phyloP scores from a whole-genome alignment of 1,140 invertebrate genomes.

The Anoplophora glabripennis region DNA sequence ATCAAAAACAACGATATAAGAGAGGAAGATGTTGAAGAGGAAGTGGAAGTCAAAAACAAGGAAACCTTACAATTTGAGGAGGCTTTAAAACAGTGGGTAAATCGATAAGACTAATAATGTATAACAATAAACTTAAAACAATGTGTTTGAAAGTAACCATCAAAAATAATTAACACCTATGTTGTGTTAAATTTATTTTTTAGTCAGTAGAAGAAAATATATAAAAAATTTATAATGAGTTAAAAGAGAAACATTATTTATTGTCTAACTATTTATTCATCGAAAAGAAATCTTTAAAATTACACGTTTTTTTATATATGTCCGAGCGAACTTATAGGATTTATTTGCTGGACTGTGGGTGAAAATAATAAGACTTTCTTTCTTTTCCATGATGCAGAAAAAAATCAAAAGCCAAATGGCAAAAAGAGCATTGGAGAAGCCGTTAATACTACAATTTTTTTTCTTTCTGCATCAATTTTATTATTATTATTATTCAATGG shows the following conservation, averaged over 20 bases:
- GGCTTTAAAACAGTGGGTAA: constrained; percentile 66
- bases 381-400: too few species aligned
- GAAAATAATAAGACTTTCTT: too few species aligned
- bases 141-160: not conserved
- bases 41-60: constrained; percentile 53
- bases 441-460: too few species aligned
- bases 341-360: too few species aligned
- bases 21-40: constrained; percentile 48
- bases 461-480: too few species aligned
- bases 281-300: too few species aligned
- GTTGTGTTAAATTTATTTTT: not conserved
- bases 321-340: too few species aligned
- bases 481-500: too few species aligned
- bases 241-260: not conserved
- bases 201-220: not conserved
- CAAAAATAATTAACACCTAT: not conserved
- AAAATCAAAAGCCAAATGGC: too few species aligned
- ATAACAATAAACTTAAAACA: not conserved
- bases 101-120: constrained; percentile 55
- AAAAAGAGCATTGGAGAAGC: too few species aligned
- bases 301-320: too few species aligned
- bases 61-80: constrained; percentile 63
- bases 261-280: not conserved
- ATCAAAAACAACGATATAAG: constrained; percentile 22
- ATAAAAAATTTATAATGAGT: not conserved